phyloP scores from a whole-genome alignment of 2,888 invertebrate species.

The Coenonympha arcania region DNA sequence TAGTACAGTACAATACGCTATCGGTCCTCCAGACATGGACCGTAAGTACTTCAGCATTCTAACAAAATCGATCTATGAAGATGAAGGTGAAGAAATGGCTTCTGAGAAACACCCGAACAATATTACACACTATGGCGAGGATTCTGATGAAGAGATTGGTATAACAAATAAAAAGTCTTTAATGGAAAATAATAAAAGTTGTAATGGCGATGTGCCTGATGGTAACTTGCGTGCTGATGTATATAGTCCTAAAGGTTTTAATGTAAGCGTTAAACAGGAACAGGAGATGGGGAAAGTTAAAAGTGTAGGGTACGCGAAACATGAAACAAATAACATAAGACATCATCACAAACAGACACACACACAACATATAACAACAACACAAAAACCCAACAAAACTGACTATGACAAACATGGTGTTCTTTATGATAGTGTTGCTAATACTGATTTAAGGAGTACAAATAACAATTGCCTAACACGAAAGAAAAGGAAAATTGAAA shows the following conservation, averaged over 20 bases:
- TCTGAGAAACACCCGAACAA: neutral
- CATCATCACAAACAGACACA: too few relatives aligned
- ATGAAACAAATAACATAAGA: too few relatives aligned
- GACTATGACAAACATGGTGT: neutral
- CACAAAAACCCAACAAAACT: too few relatives aligned
- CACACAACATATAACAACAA: too few relatives aligned
- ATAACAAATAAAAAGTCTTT: constrained; percentile 8
- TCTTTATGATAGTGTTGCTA: neutral
- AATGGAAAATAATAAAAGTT: too few relatives aligned
- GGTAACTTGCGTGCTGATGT: too few relatives aligned
- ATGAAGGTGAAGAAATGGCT: neutral
- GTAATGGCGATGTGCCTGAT: too few relatives aligned
- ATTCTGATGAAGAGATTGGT: constrained; percentile 9
- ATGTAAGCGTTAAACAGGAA: too few relatives aligned
- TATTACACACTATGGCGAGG: neutral
- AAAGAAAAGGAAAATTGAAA: neutral
- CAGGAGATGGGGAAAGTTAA: neutral
- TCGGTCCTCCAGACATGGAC: constrained; percentile 17
- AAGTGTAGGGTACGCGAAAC: neutral
- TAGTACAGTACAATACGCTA: constrained; percentile 5
- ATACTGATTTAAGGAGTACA: neutral
- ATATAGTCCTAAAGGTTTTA: too few relatives aligned
- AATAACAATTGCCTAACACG: neutral
- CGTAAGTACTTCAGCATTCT: constrained; percentile 6
- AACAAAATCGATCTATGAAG: neutral